A percentile compares a stretch with the other conserved stretches of the same genome.
Evolutionary conservation across 2,888 invertebrate species (phyloP).

Genomic region (Villa cingulata): DNA sequence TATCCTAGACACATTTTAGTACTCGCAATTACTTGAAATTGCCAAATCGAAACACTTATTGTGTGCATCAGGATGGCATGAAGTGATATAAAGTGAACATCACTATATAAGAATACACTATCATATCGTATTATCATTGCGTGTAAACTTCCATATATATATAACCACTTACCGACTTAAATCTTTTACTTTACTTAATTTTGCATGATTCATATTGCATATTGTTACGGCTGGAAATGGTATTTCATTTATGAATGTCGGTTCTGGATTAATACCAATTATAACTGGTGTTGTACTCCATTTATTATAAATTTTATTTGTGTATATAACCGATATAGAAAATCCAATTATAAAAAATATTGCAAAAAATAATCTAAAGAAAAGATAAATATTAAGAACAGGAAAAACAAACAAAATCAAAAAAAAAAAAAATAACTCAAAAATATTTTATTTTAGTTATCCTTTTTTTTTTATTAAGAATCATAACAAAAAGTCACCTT

Average conservation of each 20-base stretch:
- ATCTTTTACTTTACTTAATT: slow-evolving; percentile 44
- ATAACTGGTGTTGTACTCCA: slow-evolving; percentile 64
- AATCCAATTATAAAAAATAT: slow-evolving; percentile 51
- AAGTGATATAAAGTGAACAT: too few relatives aligned
- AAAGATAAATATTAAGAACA: slow-evolving; percentile 25
- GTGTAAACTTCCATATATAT: too few relatives aligned
- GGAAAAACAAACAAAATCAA: too few relatives aligned
- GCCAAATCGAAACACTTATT: too few relatives aligned
- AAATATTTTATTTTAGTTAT: background rate
- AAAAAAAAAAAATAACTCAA: too few relatives aligned
- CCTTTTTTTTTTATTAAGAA: background rate
- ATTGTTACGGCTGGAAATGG: slow-evolving; percentile 76
- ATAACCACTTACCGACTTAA: slow-evolving; percentile 22
- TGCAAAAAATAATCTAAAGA: slow-evolving; percentile 54
- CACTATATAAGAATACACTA: too few relatives aligned
- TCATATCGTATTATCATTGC: too few relatives aligned
- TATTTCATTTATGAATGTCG: slow-evolving; percentile 49
- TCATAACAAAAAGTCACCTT: slow-evolving; percentile 11
- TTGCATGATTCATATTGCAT: slow-evolving; percentile 72
- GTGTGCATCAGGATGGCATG: too few relatives aligned
- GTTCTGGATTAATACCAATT: slow-evolving; percentile 57
- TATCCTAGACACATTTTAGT: too few relatives aligned
- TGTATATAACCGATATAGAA: slow-evolving; percentile 41
- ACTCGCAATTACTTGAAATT: too few relatives aligned
- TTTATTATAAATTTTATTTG: slow-evolving; percentile 55